Evolutionary conservation across 1,140 invertebrate species (phyloP), one percentile per base, ranked within the genome.

Genomic region (Drosophila ficusphila): DNA sequence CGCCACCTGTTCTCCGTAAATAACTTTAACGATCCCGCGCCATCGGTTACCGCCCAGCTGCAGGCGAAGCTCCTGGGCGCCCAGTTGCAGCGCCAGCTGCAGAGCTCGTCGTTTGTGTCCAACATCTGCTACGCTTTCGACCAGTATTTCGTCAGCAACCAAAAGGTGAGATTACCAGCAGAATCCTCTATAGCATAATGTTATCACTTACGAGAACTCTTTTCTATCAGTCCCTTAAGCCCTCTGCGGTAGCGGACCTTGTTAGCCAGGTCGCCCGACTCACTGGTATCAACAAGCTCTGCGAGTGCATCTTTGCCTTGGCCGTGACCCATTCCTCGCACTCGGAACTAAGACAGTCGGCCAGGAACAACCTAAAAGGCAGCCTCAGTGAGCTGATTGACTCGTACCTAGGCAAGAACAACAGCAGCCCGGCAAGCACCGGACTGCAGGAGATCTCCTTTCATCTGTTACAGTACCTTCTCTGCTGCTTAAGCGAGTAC

Each of bases 241-340:
- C 81, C 14, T 16, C 65, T 19, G 75, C 44, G 9, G 94, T 96
- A 68, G 91, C 94, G 71, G 95, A 96, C 88, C 94, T 98, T 85
- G 95, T 98, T 91, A 93, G 93, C 82, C 95, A 97, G 83, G 93
- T 98, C 52, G 96, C 95, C 91, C 96, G 96, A 93, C 94, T 96
- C 79, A 93, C 98, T 68, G 95, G 95, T 83, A 94, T 98, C 70
- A 96, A 95, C 47, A 93, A 95, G 77, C 95, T 97, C 11, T 96
- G 98, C 92, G 97, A 98, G 93, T 96, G 98, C 82, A 95, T 96
- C 16, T 95, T 98, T 92, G 96, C 96, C 29, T 93, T 98, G 83
- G 95, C 96, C 42, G 92, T 98, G 51, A 94, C 96, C 34, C 94
- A 96, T 90, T 97, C 97, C 0, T 94, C 94, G 8, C 95, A 95